A percentile compares a stretch with the other conserved stretches of the same genome.
phyloP scores from a whole-genome alignment of 35 echinoderm and acorn worm genomes.

The Apostichopus californicus region DNA sequence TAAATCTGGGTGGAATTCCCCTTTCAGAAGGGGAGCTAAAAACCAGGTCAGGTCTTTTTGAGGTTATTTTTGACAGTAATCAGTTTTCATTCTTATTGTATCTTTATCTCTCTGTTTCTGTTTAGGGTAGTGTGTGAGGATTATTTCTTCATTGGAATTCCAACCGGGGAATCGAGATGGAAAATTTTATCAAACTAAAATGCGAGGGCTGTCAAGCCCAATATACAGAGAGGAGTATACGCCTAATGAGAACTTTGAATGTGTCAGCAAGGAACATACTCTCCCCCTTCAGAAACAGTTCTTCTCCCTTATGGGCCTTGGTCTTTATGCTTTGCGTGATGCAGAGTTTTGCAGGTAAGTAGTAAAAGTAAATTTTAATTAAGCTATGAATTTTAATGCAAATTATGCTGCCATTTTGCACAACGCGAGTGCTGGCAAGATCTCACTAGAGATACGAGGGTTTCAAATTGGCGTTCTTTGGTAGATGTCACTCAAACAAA shows the following conservation, averaged over 20 bases:
- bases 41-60: too few species aligned
- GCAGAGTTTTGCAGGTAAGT: background rate
- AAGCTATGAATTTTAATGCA: constrained; percentile 20
- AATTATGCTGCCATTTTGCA: background rate
- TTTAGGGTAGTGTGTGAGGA: background rate
- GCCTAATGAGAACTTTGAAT: background rate
- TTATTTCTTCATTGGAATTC: background rate
- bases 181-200: background rate
- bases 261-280: background rate
- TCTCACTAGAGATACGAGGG: too few species aligned
- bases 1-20: too few species aligned
- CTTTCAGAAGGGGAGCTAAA: too few species aligned
- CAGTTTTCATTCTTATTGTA: too few species aligned
- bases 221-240: background rate
- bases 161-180: background rate
- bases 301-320: background rate
- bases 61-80: too few species aligned
- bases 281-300: background rate
- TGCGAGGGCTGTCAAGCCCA: background rate
- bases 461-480: too few species aligned
- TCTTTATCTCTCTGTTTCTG: background rate
- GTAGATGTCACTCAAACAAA: too few species aligned
- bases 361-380: background rate
- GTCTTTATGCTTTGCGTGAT: background rate
- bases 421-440: too few species aligned